Evolutionary conservation across 1,140 invertebrate species (phyloP), one percentile per base, ranked within the genome.

Genomic region (Eumeta japonica): DNA sequence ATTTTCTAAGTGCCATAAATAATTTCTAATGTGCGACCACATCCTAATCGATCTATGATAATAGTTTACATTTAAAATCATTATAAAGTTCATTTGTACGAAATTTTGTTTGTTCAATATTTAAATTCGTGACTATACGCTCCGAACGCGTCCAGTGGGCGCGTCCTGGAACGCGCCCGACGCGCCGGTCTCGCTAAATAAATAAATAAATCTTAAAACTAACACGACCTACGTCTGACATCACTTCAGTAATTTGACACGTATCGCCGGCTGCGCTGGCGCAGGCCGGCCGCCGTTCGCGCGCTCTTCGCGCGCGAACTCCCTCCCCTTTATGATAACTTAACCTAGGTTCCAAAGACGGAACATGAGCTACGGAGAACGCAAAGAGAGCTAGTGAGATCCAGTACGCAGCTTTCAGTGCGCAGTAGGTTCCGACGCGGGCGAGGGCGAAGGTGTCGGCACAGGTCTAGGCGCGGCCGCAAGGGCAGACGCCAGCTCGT

Each of bases 121-220:
- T n/a, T n/a, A n/a, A n/a, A n/a, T n/a, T n/a, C n/a, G n/a, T n/a
- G n/a, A n/a, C n/a, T n/a, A n/a, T n/a, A n/a, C n/a, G n/a, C n/a
- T n/a, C n/a, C n/a, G n/a, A n/a, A n/a, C n/a, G n/a, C n/a, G n/a
- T n/a, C n/a, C n/a, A n/a, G n/a, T n/a, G n/a, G n/a, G n/a, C n/a
- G n/a, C n/a, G n/a, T n/a, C n/a, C n/a, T n/a, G n/a, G n/a, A n/a
- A n/a, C n/a, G n/a, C n/a, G n/a, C n/a, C n/a, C n/a, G n/a, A 58
- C 48, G 55, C 57, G 50, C 50, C 43, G 39, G 55, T 65, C 61
- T 62, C 61, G 65, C 68, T 73, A 71, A 62, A 45, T 43, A 50
- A 73, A 73, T 73, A 73, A 73, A 73, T 73, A 67, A 73, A 62
- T 73, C n/a, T 66, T 71, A 45, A 52, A 15, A 16, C 45, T 67